Base-by-base conservation (phyloP, 2,888 invertebrate species). In the Parnassius apollo region DNA sequence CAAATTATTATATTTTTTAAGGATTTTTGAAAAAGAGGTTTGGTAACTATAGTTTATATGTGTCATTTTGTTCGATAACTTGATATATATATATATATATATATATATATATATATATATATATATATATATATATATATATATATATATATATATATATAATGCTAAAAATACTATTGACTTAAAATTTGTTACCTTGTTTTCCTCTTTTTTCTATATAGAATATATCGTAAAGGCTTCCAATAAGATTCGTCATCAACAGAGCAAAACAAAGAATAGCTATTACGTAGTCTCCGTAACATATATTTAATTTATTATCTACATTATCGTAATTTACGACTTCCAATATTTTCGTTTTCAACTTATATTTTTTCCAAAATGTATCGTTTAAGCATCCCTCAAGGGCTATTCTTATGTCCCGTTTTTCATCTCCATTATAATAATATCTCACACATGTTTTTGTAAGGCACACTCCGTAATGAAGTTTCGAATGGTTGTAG, bases 141-240 rank as follows among this genome's bases (percentile, higher is more conserved):
- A 18, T 18, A 18, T 18, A 18, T 18, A 18, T 18, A 18, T 18
- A 18, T 18, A 18, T 18, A 18, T 18, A 18, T 18, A 4, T 35
- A 7, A 7, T 35, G 35, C 35, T 35, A 3, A 4, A 35, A 10
- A 54, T 22, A 56, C 10, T 22, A 42, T 9, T 48, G 48, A 22
- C 18, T 25, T 51, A 54, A 65, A 61, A 64, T 64, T 49, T 2
- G 3, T 49, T 49, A 11, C 52, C 55, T 22, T 61, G 64, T 57
- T 78, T n/a, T 9, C n/a, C 22, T 13, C 22, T 18, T 25, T n/a
- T 55, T 11, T 62, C 54, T 9, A 61, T 48, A 35, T 60, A 55
- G 9, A 42, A 58, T 10, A 61, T 11, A 55, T 87, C 87, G 57
- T 87, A 86, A 7, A 80, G 53, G 74, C 80, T 88, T 74, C 88